Percentiles rank a stretch among this genome's conserved stretches.
phyloP scores from a whole-genome alignment of 2,888 invertebrate genomes.

The Apamea anceps region DNA sequence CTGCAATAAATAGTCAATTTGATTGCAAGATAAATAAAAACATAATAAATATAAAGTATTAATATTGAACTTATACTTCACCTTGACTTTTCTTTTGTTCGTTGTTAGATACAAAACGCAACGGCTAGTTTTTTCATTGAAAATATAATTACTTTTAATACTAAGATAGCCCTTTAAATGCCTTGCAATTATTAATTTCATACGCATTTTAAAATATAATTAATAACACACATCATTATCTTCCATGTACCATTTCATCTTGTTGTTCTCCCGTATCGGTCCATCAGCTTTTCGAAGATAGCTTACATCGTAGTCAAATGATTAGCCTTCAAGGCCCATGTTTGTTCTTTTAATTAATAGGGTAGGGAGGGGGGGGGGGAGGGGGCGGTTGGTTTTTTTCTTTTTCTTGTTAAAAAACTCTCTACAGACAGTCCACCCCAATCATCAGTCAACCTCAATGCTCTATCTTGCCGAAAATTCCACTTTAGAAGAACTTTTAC shows the following conservation, averaged over 20 bases:
- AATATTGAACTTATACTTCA: slow-evolving; percentile 34
- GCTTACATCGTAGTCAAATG: not conserved
- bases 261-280: not conserved
- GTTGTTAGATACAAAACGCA: slow-evolving; percentile 29
- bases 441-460: not conserved
- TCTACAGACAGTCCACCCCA: not conserved
- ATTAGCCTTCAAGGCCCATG: not conserved
- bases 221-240: not conserved
- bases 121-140: slow-evolving; percentile 29
- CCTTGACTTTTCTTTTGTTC: slow-evolving; percentile 57
- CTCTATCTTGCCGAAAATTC: not conserved
- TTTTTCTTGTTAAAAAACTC: not conserved
- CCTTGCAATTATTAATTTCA: slow-evolving; percentile 7
- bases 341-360: not conserved
- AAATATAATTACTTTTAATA: slow-evolving; percentile 32
- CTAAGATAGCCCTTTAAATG: slow-evolving; percentile 2
- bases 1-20: slow-evolving; percentile 2
- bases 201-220: not conserved
- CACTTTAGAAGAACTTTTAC: not conserved
- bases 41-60: slow-evolving; percentile 20
- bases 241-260: not conserved
- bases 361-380: too few species aligned
- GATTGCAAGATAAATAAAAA: slow-evolving; percentile 22
- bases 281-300: not conserved
- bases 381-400: too few species aligned